Evolutionary conservation across 2,113 vertebrate species (phyloP).

Genomic region (Zingel zingel): DNA sequence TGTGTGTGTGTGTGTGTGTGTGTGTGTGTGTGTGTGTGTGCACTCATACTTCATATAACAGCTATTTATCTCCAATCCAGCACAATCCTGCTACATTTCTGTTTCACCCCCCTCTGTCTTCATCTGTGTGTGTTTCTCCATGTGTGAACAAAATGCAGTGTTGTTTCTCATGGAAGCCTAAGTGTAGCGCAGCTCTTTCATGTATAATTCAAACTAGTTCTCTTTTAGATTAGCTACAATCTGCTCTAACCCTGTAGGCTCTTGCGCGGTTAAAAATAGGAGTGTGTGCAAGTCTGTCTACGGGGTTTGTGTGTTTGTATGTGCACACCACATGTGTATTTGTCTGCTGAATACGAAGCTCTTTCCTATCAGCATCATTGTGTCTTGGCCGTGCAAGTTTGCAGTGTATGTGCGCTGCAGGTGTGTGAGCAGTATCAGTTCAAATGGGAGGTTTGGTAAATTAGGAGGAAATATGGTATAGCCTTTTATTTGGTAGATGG

Average conservation of each 20-base stretch:
- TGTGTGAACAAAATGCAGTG: constrained; percentile 54
- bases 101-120: constrained; percentile 1
- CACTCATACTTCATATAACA: neutral
- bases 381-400: neutral
- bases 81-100: constrained; percentile 4
- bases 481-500: neutral
- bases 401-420: neutral
- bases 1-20: neutral
- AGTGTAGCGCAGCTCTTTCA: constrained; percentile 70
- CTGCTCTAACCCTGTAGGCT: constrained; percentile 69
- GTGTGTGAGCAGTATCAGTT: neutral
- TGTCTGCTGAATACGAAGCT: constrained; percentile 3
- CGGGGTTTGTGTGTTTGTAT: constrained; percentile 23
- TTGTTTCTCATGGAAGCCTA: constrained; percentile 59
- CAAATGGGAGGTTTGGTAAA: neutral
- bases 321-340: neutral
- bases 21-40: neutral
- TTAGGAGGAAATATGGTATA: neutral
- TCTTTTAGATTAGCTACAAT: constrained; percentile 71
- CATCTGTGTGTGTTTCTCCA: constrained; percentile 38
- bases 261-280: constrained; percentile 74
- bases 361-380: neutral
- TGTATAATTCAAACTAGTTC: constrained; percentile 81
- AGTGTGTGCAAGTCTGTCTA: constrained; percentile 24
- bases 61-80: neutral